phyloP scores from a whole-genome alignment of 2,888 invertebrate genomes.

The Osmoderma eremita region DNA sequence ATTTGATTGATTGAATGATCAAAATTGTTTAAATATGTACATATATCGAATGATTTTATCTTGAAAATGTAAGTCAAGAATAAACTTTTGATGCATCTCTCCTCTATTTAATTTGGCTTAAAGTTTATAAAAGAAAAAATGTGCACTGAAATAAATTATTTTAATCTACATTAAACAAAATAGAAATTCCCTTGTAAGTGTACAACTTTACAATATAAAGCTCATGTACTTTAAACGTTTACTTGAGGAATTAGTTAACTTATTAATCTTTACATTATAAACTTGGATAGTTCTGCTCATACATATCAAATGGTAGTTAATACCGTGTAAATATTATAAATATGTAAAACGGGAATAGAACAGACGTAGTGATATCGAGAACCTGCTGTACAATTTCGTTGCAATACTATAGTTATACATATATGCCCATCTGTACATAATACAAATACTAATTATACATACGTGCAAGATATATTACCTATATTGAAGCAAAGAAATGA shows the following conservation, averaged over 20 bases:
- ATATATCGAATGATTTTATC: no score
- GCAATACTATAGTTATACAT: constrained; percentile 41
- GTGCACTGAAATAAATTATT: no score
- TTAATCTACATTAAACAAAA: no score
- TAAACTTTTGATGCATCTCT: no score
- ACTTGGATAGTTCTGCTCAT: constrained; percentile 58
- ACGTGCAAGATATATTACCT: constrained; percentile 23
- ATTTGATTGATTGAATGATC: no score
- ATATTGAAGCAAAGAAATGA: constrained; percentile 9
- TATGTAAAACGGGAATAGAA: constrained; percentile 44
- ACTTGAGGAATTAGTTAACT: neutral
- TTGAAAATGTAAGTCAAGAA: no score
- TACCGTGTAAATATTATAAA: constrained; percentile 42
- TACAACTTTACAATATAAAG: neutral
- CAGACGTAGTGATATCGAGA: constrained; percentile 29
- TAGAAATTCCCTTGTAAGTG: no score
- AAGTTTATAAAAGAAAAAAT: no score
- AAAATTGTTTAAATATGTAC: no score
- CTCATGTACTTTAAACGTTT: neutral
- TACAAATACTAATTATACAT: constrained; percentile 7
- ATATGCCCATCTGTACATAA: constrained; percentile 40
- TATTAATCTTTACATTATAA: constrained; percentile 2
- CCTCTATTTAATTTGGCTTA: no score
- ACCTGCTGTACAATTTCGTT: constrained; percentile 56
- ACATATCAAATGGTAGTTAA: constrained; percentile 62